Conservation (phyloP, 2,113 vertebrate species). For the Rousettus leschenaultii region DNA sequence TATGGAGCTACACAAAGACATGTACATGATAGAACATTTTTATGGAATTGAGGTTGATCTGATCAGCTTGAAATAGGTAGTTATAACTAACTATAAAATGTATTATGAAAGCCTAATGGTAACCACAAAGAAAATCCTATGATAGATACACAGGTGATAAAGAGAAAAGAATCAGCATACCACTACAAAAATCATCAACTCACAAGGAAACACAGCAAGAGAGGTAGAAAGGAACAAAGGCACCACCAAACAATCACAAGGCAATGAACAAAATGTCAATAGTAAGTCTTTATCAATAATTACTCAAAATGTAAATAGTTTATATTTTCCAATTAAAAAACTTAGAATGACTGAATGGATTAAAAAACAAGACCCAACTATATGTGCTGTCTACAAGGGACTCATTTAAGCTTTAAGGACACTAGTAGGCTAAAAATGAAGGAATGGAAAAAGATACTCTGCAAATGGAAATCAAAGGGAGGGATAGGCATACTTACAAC, state of each 20-base stretch:
- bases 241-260: not conserved
- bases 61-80: not conserved
- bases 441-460: not conserved
- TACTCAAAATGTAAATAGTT: not conserved
- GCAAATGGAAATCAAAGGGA: not conserved
- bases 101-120: not conserved
- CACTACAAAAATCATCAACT: not conserved
- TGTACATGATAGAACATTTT: not conserved
- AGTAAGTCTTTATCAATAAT: not conserved
- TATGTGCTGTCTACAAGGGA: not conserved
- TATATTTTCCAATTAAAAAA: not conserved
- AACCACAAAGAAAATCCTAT: not conserved
- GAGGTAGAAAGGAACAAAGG: not conserved
- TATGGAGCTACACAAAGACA: not conserved
- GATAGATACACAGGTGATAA: not conserved
- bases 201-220: not conserved
- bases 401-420: not conserved
- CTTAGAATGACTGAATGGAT: not conserved
- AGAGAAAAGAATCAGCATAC: not conserved
- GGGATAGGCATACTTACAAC: not conserved
- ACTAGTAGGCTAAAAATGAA: not conserved
- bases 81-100: not conserved
- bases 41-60: not conserved
- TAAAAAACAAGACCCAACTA: not conserved
- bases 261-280: not conserved